These are phyloP conservation scores for Galago senegalensis DNA, from an alignment of 2,797 vertebrate genomes.

Conservation along the genomic window DNA sequence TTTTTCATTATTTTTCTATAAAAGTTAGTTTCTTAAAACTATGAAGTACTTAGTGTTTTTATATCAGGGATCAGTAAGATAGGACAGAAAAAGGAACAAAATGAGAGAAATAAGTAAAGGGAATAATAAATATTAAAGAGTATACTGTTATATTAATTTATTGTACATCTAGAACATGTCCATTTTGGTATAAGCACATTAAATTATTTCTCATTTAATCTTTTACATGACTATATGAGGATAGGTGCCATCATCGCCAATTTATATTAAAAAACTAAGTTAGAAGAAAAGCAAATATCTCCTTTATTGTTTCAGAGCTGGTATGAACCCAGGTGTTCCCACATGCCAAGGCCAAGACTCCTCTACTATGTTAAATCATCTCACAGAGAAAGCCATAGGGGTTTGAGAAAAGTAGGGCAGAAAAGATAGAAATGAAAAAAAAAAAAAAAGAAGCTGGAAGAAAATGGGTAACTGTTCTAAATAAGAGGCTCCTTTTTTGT, in stretches of 20 bases:
- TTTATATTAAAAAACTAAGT: neutral
- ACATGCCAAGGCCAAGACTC: neutral
- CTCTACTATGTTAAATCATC: neutral
- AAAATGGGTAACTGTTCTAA: neutral
- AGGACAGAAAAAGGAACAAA: neutral
- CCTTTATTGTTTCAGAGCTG: neutral
- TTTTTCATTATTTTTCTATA: neutral
- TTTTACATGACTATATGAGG: neutral
- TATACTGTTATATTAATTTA: neutral
- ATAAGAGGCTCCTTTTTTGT: neutral
- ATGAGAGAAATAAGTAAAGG: neutral
- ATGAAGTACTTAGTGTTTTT: constrained; percentile 8
- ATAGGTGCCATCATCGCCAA: neutral
- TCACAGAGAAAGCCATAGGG: neutral
- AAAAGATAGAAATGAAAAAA: neutral
- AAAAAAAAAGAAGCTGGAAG: neutral
- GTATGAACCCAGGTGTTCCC: neutral
- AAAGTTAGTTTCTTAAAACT: neutral
- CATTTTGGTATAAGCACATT: neutral
- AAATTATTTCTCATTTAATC: neutral
- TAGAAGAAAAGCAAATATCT: neutral
- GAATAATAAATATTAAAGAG: neutral
- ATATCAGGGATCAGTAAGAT: neutral
- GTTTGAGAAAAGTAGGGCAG: neutral
- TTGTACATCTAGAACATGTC: neutral